These are phyloP conservation scores for Scaptodrosophila lebanonensis DNA, from an alignment of 1,140 invertebrate genomes.

Conservation along the genomic window DNA sequence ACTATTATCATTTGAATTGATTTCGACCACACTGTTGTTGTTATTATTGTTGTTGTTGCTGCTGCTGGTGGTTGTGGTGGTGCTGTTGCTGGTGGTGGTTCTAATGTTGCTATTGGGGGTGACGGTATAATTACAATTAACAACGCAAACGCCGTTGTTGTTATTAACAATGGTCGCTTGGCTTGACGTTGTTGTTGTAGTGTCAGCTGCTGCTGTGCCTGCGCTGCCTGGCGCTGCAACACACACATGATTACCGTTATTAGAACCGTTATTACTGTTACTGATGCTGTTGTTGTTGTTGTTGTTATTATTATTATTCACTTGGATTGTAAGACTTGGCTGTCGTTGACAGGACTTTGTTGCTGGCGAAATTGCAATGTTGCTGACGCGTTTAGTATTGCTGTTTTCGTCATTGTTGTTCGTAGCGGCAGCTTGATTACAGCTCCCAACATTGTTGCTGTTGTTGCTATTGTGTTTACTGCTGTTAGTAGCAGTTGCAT, in stretches of 20 bases:
- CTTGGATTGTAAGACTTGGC: slow-evolving; percentile 73
- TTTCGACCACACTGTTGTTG: slow-evolving; percentile 49
- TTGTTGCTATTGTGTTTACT: slow-evolving; percentile 27
- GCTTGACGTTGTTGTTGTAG: slow-evolving; percentile 21
- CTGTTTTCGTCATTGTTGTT: slow-evolving; percentile 24
- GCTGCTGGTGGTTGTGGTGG: slow-evolving; percentile 2
- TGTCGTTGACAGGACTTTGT: slow-evolving; percentile 62
- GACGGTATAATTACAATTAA: slow-evolving; percentile 41
- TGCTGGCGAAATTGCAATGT: slow-evolving; percentile 44
- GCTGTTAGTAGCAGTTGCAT: slow-evolving; percentile 19
- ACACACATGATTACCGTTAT: slow-evolving; percentile 48
- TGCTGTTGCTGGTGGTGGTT: slow-evolving; percentile 10
- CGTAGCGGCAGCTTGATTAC: background rate
- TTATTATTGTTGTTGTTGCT: slow-evolving; percentile 26
- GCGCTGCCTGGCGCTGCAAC: slow-evolving; percentile 43
- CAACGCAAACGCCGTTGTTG: slow-evolving; percentile 31
- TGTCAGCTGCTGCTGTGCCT: slow-evolving; percentile 44
- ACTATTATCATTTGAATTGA: slow-evolving; percentile 62
- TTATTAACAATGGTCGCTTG: slow-evolving; percentile 20
- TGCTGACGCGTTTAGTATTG: slow-evolving; percentile 39
- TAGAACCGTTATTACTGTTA: slow-evolving; percentile 41
- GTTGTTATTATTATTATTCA: slow-evolving; percentile 53
- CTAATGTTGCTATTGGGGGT: slow-evolving; percentile 3
- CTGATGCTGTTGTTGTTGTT: slow-evolving; percentile 9
- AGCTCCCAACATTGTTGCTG: slow-evolving; percentile 8